These are phyloP conservation scores for Melanostigma gelatinosum DNA, from an alignment of 2,113 vertebrate species.

Conservation along the genomic window DNA sequence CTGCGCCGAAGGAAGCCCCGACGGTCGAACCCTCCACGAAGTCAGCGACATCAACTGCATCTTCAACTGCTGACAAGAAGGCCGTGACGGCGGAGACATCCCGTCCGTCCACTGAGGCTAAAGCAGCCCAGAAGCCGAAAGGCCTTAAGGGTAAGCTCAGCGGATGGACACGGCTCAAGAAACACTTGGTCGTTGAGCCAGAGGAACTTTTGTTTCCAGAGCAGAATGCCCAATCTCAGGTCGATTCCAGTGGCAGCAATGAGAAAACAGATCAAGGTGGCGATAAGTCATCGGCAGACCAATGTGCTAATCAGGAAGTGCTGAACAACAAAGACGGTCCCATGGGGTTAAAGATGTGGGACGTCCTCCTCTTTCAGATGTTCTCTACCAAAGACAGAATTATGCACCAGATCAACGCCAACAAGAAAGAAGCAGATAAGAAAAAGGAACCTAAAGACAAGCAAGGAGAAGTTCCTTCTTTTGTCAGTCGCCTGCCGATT, in stretches of 20 bases:
- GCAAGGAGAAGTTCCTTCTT: slow-evolving; percentile 72
- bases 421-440: slow-evolving; percentile 67
- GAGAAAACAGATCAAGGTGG: slow-evolving; percentile 12
- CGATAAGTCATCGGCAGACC: not conserved
- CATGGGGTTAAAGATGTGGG: slow-evolving; percentile 90
- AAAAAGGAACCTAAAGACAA: slow-evolving; percentile 62
- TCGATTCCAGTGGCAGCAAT: slow-evolving; percentile 14
- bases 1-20: slow-evolving; percentile 25
- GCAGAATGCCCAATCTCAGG: slow-evolving; percentile 55
- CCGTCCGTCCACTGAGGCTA: slow-evolving; percentile 46
- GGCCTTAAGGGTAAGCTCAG: slow-evolving; percentile 77
- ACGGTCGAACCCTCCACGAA: slow-evolving; percentile 65
- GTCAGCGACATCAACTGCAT: slow-evolving; percentile 77
- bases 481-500: slow-evolving; percentile 84
- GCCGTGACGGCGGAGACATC: not conserved
- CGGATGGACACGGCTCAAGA: slow-evolving; percentile 91
- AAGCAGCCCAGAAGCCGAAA: slow-evolving; percentile 69
- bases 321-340: slow-evolving; percentile 66
- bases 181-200: slow-evolving; percentile 88
- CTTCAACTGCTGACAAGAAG: slow-evolving; percentile 69
- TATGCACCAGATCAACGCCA: slow-evolving; percentile 75
- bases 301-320: slow-evolving; percentile 61
- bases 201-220: slow-evolving; percentile 78
- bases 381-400: slow-evolving; percentile 82
- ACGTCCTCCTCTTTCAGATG: slow-evolving; percentile 92